Percentiles rank a stretch among this genome's conserved stretches.
Conservation (phyloP, 1,140 invertebrate genomes). For the Stegodyphus dumicola region DNA sequence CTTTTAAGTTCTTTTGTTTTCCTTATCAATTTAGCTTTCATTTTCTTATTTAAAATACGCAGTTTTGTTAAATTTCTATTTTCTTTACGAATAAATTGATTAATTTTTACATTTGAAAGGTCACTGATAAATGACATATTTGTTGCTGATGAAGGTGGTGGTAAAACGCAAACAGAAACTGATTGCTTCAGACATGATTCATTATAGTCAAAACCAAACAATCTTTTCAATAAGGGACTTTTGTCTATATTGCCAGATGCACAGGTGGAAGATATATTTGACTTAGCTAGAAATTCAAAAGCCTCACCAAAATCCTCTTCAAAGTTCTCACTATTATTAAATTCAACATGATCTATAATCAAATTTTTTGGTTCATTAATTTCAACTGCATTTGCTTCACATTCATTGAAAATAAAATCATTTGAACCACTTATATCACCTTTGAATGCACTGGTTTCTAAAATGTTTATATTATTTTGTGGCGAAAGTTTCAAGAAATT, state of each 20-base stretch:
- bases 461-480: no score
- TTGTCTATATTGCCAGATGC: not conserved
- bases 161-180: not conserved
- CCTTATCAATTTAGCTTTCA: constrained; percentile 37
- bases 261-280: no score
- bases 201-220: constrained; percentile 16
- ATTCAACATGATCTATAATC: no score
- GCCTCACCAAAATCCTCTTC: no score
- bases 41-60: constrained; percentile 48
- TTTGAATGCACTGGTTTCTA: no score
- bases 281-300: no score
- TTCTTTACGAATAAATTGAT: not conserved
- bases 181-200: not conserved
- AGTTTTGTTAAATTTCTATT: not conserved
- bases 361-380: no score
- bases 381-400: no score
- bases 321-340: no score
- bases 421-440: no score
- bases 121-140: not conserved
- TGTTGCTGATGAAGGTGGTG: not conserved
- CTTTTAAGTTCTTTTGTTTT: constrained; percentile 36
- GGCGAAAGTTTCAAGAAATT: no score
- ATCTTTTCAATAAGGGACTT: constrained; percentile 6
- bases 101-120: not conserved
- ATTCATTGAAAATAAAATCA: no score